A percentile compares a stretch with the other conserved stretches of the same genome.
These are phyloP conservation scores for Parasteatoda tepidariorum DNA, from an alignment of 1,140 invertebrate genomes.

Conservation along the genomic window DNA sequence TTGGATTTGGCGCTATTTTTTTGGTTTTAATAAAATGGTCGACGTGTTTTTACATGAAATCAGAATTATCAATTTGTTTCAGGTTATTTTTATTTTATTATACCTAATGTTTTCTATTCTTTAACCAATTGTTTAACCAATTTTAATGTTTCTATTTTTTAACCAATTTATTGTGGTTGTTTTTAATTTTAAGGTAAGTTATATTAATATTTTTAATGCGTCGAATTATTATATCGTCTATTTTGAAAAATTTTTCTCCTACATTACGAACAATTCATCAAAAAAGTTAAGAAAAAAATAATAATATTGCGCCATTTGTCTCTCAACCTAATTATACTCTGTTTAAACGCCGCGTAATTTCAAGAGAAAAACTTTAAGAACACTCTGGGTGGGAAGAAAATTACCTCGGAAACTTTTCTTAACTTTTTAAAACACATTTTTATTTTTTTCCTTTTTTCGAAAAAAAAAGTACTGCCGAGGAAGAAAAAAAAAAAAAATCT, in stretches of 20 bases:
- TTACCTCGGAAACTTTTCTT: background rate
- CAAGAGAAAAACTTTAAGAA: background rate
- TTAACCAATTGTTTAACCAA: too few species aligned
- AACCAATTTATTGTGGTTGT: too few species aligned
- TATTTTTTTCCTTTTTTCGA: background rate
- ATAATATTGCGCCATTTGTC: background rate
- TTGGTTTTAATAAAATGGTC: too few species aligned
- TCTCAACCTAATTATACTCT: background rate
- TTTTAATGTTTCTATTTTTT: too few species aligned
- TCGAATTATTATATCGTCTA: background rate
- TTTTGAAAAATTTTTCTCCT: background rate
- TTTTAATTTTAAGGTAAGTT: too few species aligned
- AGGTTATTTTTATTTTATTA: too few species aligned
- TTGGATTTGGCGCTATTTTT: too few species aligned
- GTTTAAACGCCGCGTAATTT: background rate
- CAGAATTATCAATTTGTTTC: too few species aligned
- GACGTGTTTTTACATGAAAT: too few species aligned
- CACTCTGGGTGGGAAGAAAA: background rate
- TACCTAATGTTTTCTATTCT: too few species aligned
- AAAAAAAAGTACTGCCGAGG: background rate
- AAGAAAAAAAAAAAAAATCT: background rate
- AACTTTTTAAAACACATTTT: background rate
- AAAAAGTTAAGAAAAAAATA: background rate
- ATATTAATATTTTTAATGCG: too few species aligned
- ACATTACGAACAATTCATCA: background rate